phyloP scores from a whole-genome alignment of 2,888 invertebrate genomes.

The Nephrotoma flavescens region DNA sequence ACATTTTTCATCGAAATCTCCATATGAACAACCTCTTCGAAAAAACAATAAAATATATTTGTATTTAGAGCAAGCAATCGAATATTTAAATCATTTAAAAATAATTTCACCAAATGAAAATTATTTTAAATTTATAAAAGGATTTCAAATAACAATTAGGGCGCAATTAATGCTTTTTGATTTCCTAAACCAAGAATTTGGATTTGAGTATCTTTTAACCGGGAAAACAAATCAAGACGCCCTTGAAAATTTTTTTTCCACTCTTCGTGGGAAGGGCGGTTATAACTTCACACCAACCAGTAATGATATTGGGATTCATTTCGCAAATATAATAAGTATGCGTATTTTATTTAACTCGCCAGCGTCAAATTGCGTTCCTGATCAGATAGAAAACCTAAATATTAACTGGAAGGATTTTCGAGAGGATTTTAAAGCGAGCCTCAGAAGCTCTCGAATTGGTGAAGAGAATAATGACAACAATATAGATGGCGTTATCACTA shows the following conservation, averaged over 20 bases:
- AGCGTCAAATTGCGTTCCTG: neutral
- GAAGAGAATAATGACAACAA: neutral
- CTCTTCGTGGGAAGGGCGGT: neutral
- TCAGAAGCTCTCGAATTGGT: neutral
- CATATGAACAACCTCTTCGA: neutral
- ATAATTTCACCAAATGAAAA: neutral
- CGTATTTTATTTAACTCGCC: neutral
- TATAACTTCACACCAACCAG: neutral
- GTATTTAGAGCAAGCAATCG: neutral
- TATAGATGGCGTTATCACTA: neutral
- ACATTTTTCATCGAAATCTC: neutral
- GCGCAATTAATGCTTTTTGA: neutral
- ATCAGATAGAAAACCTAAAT: neutral
- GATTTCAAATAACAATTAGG: neutral
- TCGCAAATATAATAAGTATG: neutral
- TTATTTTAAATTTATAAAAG: neutral
- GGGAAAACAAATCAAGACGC: neutral
- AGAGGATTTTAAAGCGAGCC: neutral
- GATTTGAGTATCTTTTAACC: neutral
- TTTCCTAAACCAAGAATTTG: neutral
- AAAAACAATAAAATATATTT: neutral
- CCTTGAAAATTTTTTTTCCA: neutral
- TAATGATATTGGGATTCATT: neutral
- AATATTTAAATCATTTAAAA: neutral
- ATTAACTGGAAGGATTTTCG: neutral